These are phyloP conservation scores for Pantelozetes paolii DNA, from an alignment of 2,888 invertebrate species.

Conservation along the genomic window DNA sequence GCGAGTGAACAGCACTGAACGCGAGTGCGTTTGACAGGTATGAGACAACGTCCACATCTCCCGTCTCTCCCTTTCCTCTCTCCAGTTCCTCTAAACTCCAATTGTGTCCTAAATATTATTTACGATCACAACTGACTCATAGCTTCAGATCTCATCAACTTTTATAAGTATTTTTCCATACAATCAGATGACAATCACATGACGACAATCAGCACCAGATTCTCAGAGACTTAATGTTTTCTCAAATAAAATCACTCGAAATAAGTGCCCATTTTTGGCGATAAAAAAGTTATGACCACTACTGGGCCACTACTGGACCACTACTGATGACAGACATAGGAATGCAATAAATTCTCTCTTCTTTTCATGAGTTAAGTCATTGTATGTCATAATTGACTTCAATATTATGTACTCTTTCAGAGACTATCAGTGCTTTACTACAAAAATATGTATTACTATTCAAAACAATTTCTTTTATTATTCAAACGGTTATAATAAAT, in stretches of 20 bases:
- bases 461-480: neutral
- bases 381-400: slow-evolving; percentile 18
- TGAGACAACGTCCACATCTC: slow-evolving; percentile 27
- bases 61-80: slow-evolving; percentile 22
- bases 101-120: slow-evolving; percentile 29
- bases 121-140: slow-evolving; percentile 31
- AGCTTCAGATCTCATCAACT: slow-evolving; percentile 31
- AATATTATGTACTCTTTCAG: neutral
- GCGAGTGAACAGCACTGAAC: slow-evolving; percentile 16
- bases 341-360: neutral
- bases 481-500: too few relatives aligned
- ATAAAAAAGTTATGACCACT: slow-evolving; percentile 35
- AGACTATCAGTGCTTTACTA: too few relatives aligned
- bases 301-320: too few relatives aligned
- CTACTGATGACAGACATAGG: neutral
- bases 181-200: neutral
- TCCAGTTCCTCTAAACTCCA: neutral
- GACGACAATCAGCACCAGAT: neutral
- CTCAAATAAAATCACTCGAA: slow-evolving; percentile 28
- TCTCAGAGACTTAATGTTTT: slow-evolving; percentile 24
- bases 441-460: neutral
- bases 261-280: slow-evolving; percentile 27
- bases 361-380: slow-evolving; percentile 1
- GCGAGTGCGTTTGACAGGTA: slow-evolving; percentile 28
- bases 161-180: slow-evolving; percentile 24